Evolutionary conservation across 2,888 invertebrate species (phyloP), one percentile per base, ranked within the genome.

Genomic region (Drosophila diplacantha): DNA sequence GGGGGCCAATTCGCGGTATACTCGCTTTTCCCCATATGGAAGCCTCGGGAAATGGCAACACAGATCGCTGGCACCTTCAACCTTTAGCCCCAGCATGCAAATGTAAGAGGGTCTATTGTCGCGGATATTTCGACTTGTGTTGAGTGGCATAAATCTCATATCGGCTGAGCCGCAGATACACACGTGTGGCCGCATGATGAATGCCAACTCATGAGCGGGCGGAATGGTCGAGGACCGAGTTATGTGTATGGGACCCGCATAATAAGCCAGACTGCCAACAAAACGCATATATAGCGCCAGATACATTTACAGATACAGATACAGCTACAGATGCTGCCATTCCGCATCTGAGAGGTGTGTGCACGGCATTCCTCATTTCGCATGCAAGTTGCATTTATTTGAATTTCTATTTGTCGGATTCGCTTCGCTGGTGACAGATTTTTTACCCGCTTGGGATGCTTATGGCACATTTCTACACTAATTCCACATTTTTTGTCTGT

Each of bases 71-170:
- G 35, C 67, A 46, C 46, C 58, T 57, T 29, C 63, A 53, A 65
- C 64, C 58, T 57, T 41, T 62, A 47, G 60, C 62, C 69, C 53
- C 54, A 41, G 50, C 56, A 60, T 69, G 60, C 67, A 73, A 77
- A 75, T 79, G 60, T 56, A 43, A 20, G 12, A 38, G 39, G 7
- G 38, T 37, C 66, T 56, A 80, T 82, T 82, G 78, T 74, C 59
- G 57, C 66, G 49, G 5, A 59, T 38, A 59, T 58, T 67, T 60
- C 72, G 67, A 67, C 67, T 69, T 60, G 41, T 39, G 66, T 51
- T 65, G 71, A 80, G 61, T 67, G 77, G 57, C 68, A 72, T 71
- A 82, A 74, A 77, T 80, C 83, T 70, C 63, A 65, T 52, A 65
- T 53, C 50, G 47, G 47, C 41, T 49, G 47, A 54, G 70, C 67